phyloP scores from a whole-genome alignment of 2,888 invertebrate genomes.

The Rhyacophila evoluta region DNA sequence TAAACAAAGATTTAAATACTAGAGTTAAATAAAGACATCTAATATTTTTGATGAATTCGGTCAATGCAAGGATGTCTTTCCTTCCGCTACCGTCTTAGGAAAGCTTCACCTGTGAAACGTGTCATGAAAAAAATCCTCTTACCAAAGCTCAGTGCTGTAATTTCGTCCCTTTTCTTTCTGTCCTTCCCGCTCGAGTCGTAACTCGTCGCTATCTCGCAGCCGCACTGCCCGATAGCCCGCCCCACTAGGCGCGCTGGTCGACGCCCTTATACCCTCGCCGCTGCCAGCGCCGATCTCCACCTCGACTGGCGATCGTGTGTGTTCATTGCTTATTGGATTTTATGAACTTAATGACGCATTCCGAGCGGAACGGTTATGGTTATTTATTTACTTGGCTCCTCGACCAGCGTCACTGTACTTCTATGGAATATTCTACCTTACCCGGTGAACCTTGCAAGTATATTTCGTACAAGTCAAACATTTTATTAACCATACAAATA shows the following conservation, averaged over 20 bases:
- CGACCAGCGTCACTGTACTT: conserved; percentile 5
- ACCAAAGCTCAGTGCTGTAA: neutral
- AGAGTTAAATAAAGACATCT: too few relatives aligned
- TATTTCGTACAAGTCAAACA: neutral
- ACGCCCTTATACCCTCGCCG: neutral
- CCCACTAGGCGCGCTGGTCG: conserved; percentile 19
- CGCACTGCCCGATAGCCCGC: conserved; percentile 30
- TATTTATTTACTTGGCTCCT: conserved; percentile 34
- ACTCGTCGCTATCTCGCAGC: conserved; percentile 46
- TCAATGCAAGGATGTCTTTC: too few relatives aligned
- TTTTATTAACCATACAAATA: too few relatives aligned
- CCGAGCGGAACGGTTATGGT: conserved; percentile 44
- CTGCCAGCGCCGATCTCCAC: neutral
- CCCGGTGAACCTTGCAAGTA: neutral
- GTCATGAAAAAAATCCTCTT: neutral
- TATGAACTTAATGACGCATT: conserved; percentile 54
- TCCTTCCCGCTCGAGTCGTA: conserved; percentile 31
- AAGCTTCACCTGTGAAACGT: conserved; percentile 2
- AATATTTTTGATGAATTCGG: too few relatives aligned
- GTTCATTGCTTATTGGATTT: conserved; percentile 53
- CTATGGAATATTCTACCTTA: neutral
- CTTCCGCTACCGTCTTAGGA: too few relatives aligned
- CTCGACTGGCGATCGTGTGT: conserved; percentile 32
- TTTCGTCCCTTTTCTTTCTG: neutral
- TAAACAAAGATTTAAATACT: too few relatives aligned